A percentile compares a stretch with the other conserved stretches of the same genome.
Conservation (phyloP, 2,797 vertebrate species). For the Arremon brunneinucha region DNA sequence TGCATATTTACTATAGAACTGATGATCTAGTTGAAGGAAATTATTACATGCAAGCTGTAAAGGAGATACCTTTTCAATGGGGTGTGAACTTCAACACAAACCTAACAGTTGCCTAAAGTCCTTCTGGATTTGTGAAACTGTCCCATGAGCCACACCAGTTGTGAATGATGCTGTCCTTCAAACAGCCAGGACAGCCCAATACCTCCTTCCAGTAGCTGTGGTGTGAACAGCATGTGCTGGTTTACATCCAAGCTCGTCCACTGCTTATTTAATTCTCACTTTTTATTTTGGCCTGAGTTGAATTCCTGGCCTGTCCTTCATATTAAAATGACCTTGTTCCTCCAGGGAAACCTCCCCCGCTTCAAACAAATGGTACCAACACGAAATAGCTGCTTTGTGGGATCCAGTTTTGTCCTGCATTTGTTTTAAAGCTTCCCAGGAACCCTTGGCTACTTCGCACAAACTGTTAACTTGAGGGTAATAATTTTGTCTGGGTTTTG, state of each 20-base stretch:
- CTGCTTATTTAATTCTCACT: neutral
- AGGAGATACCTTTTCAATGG: neutral
- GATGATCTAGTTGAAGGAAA: neutral
- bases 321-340: neutral
- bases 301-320: neutral
- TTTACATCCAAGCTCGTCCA: neutral
- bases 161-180: neutral
- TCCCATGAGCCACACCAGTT: neutral
- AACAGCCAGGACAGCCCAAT: neutral
- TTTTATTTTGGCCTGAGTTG: neutral
- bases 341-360: neutral
- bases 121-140: neutral
- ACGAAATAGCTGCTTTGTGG: constrained; percentile 3
- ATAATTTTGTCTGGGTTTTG: constrained; percentile 72
- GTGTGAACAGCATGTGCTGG: neutral
- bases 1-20: neutral
- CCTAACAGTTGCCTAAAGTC: neutral
- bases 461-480: constrained; percentile 60
- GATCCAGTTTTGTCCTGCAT: constrained; percentile 28
- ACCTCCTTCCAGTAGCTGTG: neutral
- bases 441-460: constrained; percentile 17
- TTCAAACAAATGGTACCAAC: constrained; percentile 6
- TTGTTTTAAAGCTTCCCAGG: constrained; percentile 64
- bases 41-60: neutral
- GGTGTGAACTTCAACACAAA: neutral